Conservation (phyloP, 2,888 invertebrate genomes). For the Phengaris arion region DNA sequence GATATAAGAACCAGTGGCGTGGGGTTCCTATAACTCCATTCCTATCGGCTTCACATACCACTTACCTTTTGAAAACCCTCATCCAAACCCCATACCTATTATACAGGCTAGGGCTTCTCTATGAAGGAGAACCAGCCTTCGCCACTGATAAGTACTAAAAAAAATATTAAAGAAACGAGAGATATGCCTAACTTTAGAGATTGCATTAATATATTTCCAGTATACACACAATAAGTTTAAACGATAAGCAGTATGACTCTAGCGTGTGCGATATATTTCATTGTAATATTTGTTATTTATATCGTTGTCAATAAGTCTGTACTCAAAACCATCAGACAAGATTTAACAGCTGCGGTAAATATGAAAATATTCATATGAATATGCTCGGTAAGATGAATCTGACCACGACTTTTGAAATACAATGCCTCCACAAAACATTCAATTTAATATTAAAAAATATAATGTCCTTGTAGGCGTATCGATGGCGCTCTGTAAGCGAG, state of each 20-base stretch:
- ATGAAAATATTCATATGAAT: conserved; percentile 66
- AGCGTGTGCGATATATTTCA: conserved; percentile 60
- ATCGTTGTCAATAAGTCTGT: conserved; percentile 58
- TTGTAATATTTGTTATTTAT: conserved; percentile 61
- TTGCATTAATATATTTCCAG: conserved; percentile 36
- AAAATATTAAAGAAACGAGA: not conserved
- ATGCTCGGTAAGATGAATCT: conserved; percentile 69
- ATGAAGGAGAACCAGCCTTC: too few species aligned
- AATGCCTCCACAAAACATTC: conserved; percentile 58
- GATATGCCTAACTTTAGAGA: too few species aligned
- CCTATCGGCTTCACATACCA: too few species aligned
- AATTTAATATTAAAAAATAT: conserved; percentile 58
- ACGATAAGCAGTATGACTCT: conserved; percentile 49
- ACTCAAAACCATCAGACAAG: conserved; percentile 65
- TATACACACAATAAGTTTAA: conserved; percentile 49
- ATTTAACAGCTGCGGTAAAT: conserved; percentile 68
- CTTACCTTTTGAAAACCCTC: too few species aligned
- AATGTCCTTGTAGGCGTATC: conserved; percentile 63
- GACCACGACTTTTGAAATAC: conserved; percentile 73
- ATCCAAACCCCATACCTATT: too few species aligned
- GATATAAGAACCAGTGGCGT: not conserved
- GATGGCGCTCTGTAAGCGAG: conserved; percentile 57
- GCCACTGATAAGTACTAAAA: too few species aligned
- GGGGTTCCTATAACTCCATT: too few species aligned
- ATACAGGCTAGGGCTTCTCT: too few species aligned